Percentiles rank a stretch among this genome's conserved stretches.
Conservation (phyloP, 2,113 vertebrate species). For the Nothoprocta perdicaria region DNA sequence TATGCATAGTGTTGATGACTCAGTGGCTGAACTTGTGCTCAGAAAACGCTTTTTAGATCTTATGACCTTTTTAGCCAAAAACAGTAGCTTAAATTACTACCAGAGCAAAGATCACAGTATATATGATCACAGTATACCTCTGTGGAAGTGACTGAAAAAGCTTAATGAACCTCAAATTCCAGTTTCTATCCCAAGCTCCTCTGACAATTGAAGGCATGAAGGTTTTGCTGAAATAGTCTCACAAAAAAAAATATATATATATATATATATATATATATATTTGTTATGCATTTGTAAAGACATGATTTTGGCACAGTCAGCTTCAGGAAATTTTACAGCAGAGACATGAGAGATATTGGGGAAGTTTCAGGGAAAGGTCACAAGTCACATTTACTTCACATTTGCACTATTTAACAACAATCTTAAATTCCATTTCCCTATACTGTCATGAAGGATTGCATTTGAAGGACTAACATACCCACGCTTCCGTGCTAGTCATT, state of each 20-base stretch:
- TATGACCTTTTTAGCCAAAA: not conserved
- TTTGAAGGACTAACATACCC: not conserved
- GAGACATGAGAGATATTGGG: not conserved
- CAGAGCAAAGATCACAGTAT: not conserved
- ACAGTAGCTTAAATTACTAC: not conserved
- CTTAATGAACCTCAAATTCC: not conserved
- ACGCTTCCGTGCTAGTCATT: not conserved
- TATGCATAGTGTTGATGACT: not conserved
- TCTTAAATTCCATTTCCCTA: not conserved
- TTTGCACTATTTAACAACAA: not conserved
- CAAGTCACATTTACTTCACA: not conserved
- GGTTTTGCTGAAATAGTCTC: not conserved
- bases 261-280: too few species aligned
- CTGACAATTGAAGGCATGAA: not conserved
- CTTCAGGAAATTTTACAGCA: not conserved
- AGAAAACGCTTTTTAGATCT: not conserved
- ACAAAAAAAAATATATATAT: too few species aligned
- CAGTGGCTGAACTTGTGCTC: not conserved
- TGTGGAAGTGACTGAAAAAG: not conserved
- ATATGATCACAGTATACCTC: not conserved
- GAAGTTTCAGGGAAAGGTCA: not conserved
- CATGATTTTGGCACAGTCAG: accelerated
- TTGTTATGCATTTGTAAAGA: not conserved
- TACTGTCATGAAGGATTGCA: not conserved
- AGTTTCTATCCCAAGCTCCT: not conserved